Base-by-base conservation (phyloP, 1,140 invertebrate species). In the Camponotus vicinus region DNA sequence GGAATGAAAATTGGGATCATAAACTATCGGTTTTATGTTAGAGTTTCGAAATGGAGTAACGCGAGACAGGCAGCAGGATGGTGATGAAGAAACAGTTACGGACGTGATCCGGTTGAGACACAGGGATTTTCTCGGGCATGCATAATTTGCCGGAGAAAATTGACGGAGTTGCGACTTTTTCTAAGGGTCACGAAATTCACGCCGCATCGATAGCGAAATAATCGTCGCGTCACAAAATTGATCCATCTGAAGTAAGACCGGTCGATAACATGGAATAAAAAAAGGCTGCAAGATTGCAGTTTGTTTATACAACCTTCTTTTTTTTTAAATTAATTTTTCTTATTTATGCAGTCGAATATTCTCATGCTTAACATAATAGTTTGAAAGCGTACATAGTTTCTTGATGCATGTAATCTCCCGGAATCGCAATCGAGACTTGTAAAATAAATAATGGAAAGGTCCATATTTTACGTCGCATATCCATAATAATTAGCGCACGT, bases 81-180 rank as follows among this genome's bases (percentile, higher is more conserved):
- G 69, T 70, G 87, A 88, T 70, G 87, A 87, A 86, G 88, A 89
- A 89, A 90, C 88, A 89, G 87, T 93, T 92, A 91, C 85, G 88
- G 87, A 75, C 59, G 77, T 86, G 89, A 90, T 88, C 88, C 57
- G 59, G 57, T 69, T 76, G 55, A 71, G 52, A 89, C 88, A 78
- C 55, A 57, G 13, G 3, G n/a, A 77, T 45, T 78, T 61, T 45
- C 37, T 49, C 27, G 32, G 13, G n/a, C 82, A 78, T 77, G 34
- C n/a, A 87, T 87, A 88, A 87, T 88, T 64, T 89, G 83, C 66
- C 83, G 57, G 55, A 90, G 85, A 86, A 82, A 87, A 85, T 75
- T 32, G 6, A 4, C 37, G 37, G 27, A 27, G 73, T 63, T 86
- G 84, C 66, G 11, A 49, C 45, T n/a, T 83, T 73, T 77, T 83